phyloP scores from a whole-genome alignment of 2,113 vertebrate genomes.

The Aspidoscelis tigris region DNA sequence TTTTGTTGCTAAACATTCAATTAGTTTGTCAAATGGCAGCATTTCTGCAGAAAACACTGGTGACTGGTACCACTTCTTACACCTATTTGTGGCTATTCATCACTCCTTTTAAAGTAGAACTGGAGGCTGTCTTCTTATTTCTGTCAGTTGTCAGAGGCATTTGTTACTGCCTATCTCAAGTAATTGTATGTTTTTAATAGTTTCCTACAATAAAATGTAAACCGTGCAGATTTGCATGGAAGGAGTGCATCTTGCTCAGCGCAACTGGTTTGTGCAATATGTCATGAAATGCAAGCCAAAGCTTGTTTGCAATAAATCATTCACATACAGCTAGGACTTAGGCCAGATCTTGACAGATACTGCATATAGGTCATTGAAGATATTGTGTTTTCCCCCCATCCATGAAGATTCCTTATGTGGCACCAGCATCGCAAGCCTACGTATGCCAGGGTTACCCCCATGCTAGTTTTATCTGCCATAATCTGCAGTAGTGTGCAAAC shows the following conservation, averaged over 20 bases:
- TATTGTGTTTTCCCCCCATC: too few species aligned
- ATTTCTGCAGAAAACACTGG: constrained; percentile 53
- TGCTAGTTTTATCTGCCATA: too few species aligned
- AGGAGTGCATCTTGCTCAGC: constrained; percentile 7
- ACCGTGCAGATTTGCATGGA: constrained; percentile 40
- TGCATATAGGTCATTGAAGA: too few species aligned
- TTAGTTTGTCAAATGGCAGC: constrained; percentile 61
- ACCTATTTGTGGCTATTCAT: constrained; percentile 49
- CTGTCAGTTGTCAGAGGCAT: constrained; percentile 55
- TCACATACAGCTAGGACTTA: background rate
- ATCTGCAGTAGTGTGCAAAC: too few species aligned
- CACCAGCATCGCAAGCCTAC: too few species aligned
- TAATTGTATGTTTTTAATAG: constrained; percentile 53
- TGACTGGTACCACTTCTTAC: constrained; percentile 56
- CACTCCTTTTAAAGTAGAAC: constrained; percentile 54
- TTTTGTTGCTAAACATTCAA: constrained; percentile 53
- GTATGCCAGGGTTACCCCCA: too few species aligned
- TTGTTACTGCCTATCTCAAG: constrained; percentile 59
- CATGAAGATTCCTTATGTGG: too few species aligned
- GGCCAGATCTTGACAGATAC: background rate
- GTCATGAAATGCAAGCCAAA: background rate
- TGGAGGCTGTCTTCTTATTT: constrained; percentile 55
- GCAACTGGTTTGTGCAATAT: constrained; percentile 18
- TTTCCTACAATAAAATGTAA: constrained; percentile 47
- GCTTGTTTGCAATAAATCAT: constrained; percentile 24